phyloP scores from a whole-genome alignment of 2,797 vertebrate species.

The Anguilla megastoma region DNA sequence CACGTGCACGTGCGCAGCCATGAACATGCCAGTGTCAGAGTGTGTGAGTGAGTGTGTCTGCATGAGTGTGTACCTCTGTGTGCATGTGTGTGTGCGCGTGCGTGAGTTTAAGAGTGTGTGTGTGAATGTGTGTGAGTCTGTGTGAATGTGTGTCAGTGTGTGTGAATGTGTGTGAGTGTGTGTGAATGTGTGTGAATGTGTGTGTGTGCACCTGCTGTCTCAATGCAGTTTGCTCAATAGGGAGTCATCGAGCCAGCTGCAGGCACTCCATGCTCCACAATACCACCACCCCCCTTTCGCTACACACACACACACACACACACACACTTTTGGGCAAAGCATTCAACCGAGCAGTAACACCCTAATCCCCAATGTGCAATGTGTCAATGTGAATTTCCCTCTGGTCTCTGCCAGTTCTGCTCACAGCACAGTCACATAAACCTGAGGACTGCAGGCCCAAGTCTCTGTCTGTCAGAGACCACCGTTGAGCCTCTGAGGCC shows the following conservation, averaged over 20 bases:
- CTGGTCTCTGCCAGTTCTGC: not conserved
- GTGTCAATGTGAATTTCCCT: not conserved
- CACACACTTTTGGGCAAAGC: not conserved
- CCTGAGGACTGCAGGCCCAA: not conserved
- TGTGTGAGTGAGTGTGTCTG: not conserved
- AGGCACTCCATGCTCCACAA: not conserved
- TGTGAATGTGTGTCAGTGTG: not conserved
- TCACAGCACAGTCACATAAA: not conserved
- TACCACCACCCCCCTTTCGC: not conserved
- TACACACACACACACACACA: not conserved
- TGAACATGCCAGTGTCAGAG: not conserved
- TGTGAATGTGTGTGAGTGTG: not conserved
- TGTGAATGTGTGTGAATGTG: not conserved
- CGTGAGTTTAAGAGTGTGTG: not conserved
- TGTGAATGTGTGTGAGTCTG: not conserved
- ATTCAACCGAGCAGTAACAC: not conserved
- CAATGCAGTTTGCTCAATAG: slow-evolving; percentile 1
- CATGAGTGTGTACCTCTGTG: not conserved
- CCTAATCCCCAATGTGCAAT: not conserved
- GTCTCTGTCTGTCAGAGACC: not conserved
- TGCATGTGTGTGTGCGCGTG: not conserved
- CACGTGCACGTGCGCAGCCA: not conserved
- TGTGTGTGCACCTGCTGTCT: not conserved
- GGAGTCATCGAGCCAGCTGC: slow-evolving; percentile 11
- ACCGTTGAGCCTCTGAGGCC: too few relatives aligned